Conservation (phyloP, 2,113 vertebrate species). For the Gymnogyps californianus region DNA sequence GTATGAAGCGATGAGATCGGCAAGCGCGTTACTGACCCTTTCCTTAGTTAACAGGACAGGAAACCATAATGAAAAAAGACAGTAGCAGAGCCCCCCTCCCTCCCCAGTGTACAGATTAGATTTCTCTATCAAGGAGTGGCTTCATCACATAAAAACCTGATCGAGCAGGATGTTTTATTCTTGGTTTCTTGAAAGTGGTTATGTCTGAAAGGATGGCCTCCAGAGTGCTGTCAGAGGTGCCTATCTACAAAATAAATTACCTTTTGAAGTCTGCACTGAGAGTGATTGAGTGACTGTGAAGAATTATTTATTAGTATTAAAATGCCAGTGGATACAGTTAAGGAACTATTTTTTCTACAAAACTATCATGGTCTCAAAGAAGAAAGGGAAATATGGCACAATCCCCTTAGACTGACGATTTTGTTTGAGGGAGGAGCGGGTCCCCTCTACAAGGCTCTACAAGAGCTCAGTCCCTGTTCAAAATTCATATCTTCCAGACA, state of each 20-base stretch:
- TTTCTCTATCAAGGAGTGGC: background rate
- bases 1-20: rapidly evolving
- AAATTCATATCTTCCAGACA: background rate
- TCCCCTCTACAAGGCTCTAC: background rate
- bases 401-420: background rate
- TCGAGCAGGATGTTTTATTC: background rate
- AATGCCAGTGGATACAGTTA: slow-evolving; percentile 26
- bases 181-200: background rate
- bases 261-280: background rate
- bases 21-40: rapidly evolving
- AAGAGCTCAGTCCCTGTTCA: background rate
- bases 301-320: slow-evolving; percentile 59
- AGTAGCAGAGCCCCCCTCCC: background rate
- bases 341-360: slow-evolving; percentile 10
- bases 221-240: slow-evolving; percentile 8
- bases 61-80: background rate
- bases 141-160: background rate
- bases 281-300: slow-evolving; percentile 35
- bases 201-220: background rate
- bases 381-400: background rate
- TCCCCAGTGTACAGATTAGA: background rate
- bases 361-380: background rate
- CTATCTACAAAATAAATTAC: slow-evolving; percentile 49
- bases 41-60: background rate
- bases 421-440: background rate